Conservation (phyloP, 2,797 vertebrate genomes). For the Macropus fuliginosus region DNA sequence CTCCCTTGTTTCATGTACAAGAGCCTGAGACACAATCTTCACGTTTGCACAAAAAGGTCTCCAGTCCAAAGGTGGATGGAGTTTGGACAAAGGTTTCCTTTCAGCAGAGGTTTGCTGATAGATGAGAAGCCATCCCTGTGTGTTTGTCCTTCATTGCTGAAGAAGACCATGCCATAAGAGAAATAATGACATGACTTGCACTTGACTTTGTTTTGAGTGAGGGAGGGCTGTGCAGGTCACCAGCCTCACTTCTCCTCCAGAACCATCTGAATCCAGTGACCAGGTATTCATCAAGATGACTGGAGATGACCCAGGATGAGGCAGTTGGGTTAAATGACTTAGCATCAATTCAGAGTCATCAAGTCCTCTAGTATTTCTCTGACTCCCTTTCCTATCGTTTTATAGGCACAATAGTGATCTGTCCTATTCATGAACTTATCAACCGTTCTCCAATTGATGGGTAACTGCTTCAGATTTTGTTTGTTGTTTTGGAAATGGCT, state of each 20-base stretch:
- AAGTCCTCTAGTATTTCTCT: neutral
- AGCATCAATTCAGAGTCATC: neutral
- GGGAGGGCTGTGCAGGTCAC: no score
- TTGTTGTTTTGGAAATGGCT: neutral
- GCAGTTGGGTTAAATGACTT: no score
- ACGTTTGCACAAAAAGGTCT: neutral
- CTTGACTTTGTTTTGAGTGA: no score
- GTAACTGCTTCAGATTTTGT: neutral
- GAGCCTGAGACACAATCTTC: neutral
- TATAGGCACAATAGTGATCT: neutral
- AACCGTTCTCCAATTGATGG: neutral
- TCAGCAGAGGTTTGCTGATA: neutral
- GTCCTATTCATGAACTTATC: neutral
- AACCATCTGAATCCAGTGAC: no score
- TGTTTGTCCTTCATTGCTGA: no score
- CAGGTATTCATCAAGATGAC: no score
- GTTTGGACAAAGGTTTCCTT: neutral
- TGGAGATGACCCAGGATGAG: no score
- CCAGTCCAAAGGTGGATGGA: neutral
- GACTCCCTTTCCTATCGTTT: neutral
- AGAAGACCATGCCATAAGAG: no score
- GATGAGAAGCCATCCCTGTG: neutral
- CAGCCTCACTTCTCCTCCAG: no score
- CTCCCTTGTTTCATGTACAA: no score
- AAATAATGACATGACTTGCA: no score